Evolutionary conservation across 1,140 invertebrate species (phyloP).

Genomic region (Cyphomyrmex costatus): DNA sequence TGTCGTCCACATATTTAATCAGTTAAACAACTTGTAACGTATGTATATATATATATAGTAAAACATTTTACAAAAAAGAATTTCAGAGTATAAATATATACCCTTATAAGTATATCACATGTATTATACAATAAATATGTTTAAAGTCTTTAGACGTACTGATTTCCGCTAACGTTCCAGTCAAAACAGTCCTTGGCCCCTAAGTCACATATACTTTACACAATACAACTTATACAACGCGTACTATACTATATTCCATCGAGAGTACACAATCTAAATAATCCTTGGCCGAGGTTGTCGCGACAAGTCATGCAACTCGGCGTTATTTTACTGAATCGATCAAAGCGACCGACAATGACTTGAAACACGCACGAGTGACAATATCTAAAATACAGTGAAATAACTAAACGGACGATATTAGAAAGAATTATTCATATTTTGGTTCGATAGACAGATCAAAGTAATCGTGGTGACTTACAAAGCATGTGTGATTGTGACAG

Average conservation of each 20-base stretch:
- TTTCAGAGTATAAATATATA: not conserved
- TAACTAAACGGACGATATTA: not conserved
- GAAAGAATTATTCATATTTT: not conserved
- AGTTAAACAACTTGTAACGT: not conserved
- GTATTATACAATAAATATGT: not conserved
- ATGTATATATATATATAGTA: not conserved
- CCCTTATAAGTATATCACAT: not conserved
- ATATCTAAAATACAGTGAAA: not conserved
- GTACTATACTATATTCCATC: not conserved
- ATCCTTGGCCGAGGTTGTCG: not conserved
- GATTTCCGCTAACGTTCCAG: not conserved
- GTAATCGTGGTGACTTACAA: not conserved
- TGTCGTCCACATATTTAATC: not conserved
- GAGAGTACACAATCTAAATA: not conserved
- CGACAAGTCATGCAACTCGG: not conserved
- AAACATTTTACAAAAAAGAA: too few relatives aligned
- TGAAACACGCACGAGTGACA: not conserved
- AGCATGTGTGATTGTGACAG: not conserved
- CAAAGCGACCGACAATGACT: not conserved
- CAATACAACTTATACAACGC: not conserved
- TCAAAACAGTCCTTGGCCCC: slow-evolving; percentile 22
- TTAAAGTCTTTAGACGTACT: not conserved
- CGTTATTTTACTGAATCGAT: slow-evolving; percentile 4
- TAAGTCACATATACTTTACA: not conserved
- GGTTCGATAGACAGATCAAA: not conserved